Conservation (phyloP, 2,113 vertebrate species). For the Nesoenas mayeri region DNA sequence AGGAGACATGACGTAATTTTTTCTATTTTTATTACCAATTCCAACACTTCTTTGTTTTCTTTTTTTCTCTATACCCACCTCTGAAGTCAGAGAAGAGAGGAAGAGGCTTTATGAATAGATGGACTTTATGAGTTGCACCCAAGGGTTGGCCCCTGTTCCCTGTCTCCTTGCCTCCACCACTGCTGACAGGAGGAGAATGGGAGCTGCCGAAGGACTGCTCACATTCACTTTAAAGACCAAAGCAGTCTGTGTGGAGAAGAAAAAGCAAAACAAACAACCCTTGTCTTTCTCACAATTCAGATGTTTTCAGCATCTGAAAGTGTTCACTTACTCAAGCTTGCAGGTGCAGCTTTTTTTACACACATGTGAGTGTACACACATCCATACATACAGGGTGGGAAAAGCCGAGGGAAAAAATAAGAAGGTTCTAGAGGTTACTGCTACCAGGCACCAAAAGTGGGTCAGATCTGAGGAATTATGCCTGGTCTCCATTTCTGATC, state of each 20-base stretch:
- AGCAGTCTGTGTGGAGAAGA: neutral
- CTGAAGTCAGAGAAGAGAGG: neutral
- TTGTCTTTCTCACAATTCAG: neutral
- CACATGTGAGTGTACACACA: neutral
- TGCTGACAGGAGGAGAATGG: neutral
- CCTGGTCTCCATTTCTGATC: neutral
- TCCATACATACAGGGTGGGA: neutral
- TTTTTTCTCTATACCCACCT: neutral
- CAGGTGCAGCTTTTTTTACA: neutral
- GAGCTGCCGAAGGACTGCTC: neutral
- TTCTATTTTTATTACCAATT: neutral
- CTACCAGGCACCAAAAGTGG: neutral
- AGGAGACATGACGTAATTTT: neutral
- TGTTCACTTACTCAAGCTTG: neutral
- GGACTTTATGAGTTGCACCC: neutral
- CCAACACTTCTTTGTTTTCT: neutral
- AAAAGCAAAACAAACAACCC: neutral
- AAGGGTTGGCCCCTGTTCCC: neutral
- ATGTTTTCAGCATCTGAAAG: neutral
- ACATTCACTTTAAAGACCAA: neutral
- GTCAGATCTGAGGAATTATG: neutral
- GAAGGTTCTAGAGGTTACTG: neutral
- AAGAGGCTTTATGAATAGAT: neutral
- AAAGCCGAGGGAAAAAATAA: neutral
- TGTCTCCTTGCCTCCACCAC: neutral